Conservation (phyloP, 2,888 invertebrate genomes). For the Operophtera brumata region DNA sequence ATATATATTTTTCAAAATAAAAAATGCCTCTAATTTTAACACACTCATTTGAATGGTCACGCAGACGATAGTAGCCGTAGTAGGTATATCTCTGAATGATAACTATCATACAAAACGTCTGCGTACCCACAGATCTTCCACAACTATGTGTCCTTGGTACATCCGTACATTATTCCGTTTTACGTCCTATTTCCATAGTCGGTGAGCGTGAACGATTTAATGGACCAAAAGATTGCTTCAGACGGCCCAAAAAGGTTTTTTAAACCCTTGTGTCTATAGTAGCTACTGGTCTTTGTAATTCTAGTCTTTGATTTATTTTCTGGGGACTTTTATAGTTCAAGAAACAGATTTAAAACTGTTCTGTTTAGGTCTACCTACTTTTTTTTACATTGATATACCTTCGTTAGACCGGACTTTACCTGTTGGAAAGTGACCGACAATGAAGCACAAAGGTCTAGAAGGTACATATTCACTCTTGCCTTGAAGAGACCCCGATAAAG, state of each 20-base stretch:
- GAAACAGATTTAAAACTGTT: too few species aligned
- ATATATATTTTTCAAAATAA: too few species aligned
- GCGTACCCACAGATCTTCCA: constrained; percentile 59
- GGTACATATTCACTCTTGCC: too few species aligned
- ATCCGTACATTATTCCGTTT: constrained; percentile 67
- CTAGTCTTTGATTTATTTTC: constrained; percentile 16
- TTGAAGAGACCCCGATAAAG: too few species aligned
- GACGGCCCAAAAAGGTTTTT: constrained; percentile 68
- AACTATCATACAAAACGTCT: constrained; percentile 6
- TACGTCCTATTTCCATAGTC: constrained; percentile 79
- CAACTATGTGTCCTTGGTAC: constrained; percentile 67
- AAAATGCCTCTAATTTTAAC: too few species aligned
- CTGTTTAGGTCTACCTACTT: too few species aligned
- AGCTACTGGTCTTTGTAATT: constrained; percentile 22
- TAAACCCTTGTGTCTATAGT: constrained; percentile 38
- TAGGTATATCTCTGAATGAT: background rate
- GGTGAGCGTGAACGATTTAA: constrained; percentile 77
- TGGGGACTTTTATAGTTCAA: background rate
- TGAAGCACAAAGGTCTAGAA: too few species aligned
- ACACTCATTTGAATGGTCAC: too few species aligned
- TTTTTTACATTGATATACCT: too few species aligned
- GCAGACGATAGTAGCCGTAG: too few species aligned
- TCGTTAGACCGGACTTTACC: too few species aligned
- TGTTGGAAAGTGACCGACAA: too few species aligned
- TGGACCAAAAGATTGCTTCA: constrained; percentile 77